These are phyloP conservation scores for Caenorhabditis angaria DNA, from an alignment of 2,888 invertebrate species.

Conservation along the genomic window DNA sequence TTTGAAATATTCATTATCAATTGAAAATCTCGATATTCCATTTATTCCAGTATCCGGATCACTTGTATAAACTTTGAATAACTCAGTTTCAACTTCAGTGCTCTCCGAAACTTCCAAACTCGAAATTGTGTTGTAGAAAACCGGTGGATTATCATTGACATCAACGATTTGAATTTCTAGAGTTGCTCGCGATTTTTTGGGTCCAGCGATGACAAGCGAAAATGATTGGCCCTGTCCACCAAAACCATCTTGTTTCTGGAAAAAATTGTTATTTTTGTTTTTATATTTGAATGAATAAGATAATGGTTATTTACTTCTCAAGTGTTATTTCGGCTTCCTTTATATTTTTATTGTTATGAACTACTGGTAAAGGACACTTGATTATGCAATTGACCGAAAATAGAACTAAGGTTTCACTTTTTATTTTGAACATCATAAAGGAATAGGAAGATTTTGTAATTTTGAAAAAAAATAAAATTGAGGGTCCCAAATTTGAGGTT, in stretches of 20 bases:
- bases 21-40: conserved; percentile 55
- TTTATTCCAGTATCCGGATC: conserved; percentile 64
- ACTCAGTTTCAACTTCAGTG: conserved; percentile 38
- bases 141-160: conserved; percentile 74
- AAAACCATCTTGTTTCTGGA: conserved; percentile 37
- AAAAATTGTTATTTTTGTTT: neutral
- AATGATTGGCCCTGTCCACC: conserved; percentile 57
- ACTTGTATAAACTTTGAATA: conserved; percentile 43
- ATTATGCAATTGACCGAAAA: conserved; percentile 4
- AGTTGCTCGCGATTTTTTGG: conserved; percentile 52
- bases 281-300: neutral
- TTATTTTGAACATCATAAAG: neutral
- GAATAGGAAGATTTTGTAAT: neutral
- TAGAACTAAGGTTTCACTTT: neutral
- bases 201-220: conserved; percentile 50
- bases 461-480: neutral
- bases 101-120: conserved; percentile 75
- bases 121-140: conserved; percentile 79
- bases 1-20: conserved; percentile 27
- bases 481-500: neutral
- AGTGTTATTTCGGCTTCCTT: neutral
- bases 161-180: conserved; percentile 72
- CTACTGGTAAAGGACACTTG: neutral
- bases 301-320: neutral
- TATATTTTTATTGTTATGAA: neutral